Evolutionary conservation across 2,113 vertebrate species (phyloP).

Genomic region (Brienomyrus brachyistius): DNA sequence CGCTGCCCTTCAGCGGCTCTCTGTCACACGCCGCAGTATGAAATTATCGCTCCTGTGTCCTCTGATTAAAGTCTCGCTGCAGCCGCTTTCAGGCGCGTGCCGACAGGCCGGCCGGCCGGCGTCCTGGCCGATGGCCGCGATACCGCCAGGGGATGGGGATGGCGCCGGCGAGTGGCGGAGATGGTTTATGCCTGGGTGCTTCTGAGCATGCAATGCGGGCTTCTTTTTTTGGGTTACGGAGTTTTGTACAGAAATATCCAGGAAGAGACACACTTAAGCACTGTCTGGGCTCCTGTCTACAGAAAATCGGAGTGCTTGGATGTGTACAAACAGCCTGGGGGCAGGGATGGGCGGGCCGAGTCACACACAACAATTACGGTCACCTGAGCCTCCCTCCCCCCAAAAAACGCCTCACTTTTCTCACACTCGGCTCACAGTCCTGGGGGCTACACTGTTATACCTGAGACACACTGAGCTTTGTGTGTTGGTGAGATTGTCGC

Average conservation of each 20-base stretch:
- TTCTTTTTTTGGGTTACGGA: background rate
- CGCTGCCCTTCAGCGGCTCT: background rate
- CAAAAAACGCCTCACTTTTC: background rate
- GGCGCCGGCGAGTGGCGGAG: background rate
- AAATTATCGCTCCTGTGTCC: background rate
- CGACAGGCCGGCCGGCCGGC: background rate
- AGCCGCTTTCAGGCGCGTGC: background rate
- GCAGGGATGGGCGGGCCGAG: background rate
- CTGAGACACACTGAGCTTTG: background rate
- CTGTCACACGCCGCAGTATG: background rate
- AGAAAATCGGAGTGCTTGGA: background rate
- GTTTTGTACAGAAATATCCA: background rate
- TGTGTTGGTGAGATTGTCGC: background rate
- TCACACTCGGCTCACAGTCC: background rate
- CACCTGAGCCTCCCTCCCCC: background rate
- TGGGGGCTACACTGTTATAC: background rate
- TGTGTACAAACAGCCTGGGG: background rate
- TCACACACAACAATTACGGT: background rate
- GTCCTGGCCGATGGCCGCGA: background rate
- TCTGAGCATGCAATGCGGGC: background rate
- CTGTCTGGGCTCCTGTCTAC: background rate
- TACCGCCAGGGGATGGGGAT: background rate
- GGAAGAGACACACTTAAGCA: background rate
- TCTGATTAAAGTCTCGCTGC: background rate
- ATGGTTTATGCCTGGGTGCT: background rate